A percentile compares a stretch with the other conserved stretches of the same genome.
phyloP scores from a whole-genome alignment of 2,888 invertebrate genomes.

The Rhagophthalmus giganteus region DNA sequence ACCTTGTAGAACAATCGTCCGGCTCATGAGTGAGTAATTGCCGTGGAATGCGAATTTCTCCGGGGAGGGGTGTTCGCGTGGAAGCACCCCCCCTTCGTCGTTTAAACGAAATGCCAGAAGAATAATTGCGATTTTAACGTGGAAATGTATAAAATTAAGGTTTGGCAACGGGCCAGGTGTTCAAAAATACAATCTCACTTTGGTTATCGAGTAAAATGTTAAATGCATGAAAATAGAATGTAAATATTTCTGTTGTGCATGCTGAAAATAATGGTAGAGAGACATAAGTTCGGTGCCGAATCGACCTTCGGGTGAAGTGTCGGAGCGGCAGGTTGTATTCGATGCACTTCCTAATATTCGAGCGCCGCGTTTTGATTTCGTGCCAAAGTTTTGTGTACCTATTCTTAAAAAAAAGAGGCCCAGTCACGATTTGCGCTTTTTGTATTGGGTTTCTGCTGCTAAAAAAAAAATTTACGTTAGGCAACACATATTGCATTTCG shows the following conservation, averaged over 20 bases:
- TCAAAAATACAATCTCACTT: slow-evolving; percentile 34
- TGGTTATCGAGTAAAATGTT: slow-evolving; percentile 24
- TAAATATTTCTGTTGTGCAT: slow-evolving; percentile 20
- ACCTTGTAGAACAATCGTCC: too few relatives aligned
- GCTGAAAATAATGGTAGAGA: neutral
- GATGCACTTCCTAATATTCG: too few relatives aligned
- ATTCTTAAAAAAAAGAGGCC: too few relatives aligned
- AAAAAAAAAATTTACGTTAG: too few relatives aligned
- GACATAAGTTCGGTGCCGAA: neutral
- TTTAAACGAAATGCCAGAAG: slow-evolving; percentile 1
- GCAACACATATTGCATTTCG: too few relatives aligned
- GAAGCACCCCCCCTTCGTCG: too few relatives aligned
- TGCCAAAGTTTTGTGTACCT: too few relatives aligned
- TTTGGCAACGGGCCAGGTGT: slow-evolving; percentile 36
- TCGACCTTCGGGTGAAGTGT: neutral
- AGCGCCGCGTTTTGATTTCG: too few relatives aligned
- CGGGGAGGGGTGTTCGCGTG: too few relatives aligned
- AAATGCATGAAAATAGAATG: slow-evolving; percentile 23
- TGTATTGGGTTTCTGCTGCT: too few relatives aligned
- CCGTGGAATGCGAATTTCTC: slow-evolving; percentile 1
- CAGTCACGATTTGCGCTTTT: too few relatives aligned
- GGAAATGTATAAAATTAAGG: slow-evolving; percentile 31
- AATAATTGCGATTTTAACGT: slow-evolving; percentile 28
- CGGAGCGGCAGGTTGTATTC: too few relatives aligned
- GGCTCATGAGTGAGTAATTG: neutral